Base-by-base conservation (phyloP, 2,797 vertebrate genomes). In the Onychomys torridus region DNA sequence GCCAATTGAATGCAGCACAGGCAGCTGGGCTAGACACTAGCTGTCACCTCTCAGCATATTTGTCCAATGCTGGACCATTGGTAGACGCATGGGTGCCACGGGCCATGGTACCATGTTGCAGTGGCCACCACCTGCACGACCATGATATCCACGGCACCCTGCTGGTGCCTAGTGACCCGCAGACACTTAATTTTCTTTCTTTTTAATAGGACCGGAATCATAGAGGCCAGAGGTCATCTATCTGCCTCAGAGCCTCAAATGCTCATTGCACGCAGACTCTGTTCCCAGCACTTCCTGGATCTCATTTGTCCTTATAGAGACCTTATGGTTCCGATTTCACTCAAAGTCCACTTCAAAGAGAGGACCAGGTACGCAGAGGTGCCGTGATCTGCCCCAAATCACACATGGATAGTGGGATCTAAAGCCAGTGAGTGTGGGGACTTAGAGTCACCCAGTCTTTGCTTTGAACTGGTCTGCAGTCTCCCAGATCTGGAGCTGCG, bases 21-120 rank as follows among this genome's bases (percentile, higher is more conserved):
- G 10, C 32, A 67, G 89, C 76, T 25, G n/a, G 89, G 46, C 46
- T 0, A 6, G 49, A 32, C 6, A 27, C 17, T 3, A 3, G 46
- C 5, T 40, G 21, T 3, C 4, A 23, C 6, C 7, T 34, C 43
- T 55, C 49, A 27, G 27, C 19, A 19, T 4, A 23, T 12, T 55
- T 55, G 43, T 6, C 55, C 29, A 78, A 13, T 52, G 43, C 49
- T 7, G 13, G 37, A 37, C 16, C n/a, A 10, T 5, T 23, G n/a
- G 46, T 40, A 34, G 69, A 29, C 16, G 17, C 12, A 13, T 25
- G 63, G 61, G 46, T 32, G 69, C 57, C 14, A 37, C 6, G 5
- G 52, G 52, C 17, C 40, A 12, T 4, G 9, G 37, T 2, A 11
- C 55, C 27, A 17, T 0, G 0, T 21, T 0, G 4, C 46, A 23